Conservation (phyloP, 2,113 vertebrate genomes). For the Labrus mixtus region DNA sequence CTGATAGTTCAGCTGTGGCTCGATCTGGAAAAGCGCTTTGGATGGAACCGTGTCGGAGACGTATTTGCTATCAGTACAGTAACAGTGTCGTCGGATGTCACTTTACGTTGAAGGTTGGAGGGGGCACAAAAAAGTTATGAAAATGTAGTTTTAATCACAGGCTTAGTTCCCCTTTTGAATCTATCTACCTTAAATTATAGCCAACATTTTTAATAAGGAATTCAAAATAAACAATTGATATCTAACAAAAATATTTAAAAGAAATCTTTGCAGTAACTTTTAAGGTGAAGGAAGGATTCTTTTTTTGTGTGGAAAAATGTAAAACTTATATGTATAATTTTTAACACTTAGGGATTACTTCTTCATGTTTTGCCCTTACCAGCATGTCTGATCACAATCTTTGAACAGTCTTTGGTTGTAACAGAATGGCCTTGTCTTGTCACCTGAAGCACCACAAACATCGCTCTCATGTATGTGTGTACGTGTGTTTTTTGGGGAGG, state of each 20-base stretch:
- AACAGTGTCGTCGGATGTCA: constrained; percentile 19
- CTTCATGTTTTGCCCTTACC: constrained; percentile 26
- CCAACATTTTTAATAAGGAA: neutral
- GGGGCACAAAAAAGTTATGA: neutral
- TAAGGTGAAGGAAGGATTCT: neutral
- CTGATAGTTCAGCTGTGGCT: constrained; percentile 78
- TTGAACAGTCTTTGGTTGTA: constrained; percentile 73
- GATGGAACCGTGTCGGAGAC: constrained; percentile 45
- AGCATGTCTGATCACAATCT: constrained; percentile 42
- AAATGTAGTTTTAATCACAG: neutral
- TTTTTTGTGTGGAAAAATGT: neutral
- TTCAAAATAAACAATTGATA: neutral
- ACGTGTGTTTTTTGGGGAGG: constrained; percentile 10
- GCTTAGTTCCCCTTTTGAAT: neutral
- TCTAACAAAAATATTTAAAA: neutral
- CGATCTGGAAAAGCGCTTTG: constrained; percentile 62
- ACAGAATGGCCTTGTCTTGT: constrained; percentile 73
- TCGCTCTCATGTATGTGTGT: constrained; percentile 43
- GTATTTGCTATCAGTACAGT: constrained; percentile 36
- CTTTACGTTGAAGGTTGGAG: constrained; percentile 1
- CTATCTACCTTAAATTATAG: neutral
- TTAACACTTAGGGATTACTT: constrained; percentile 22
- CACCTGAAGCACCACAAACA: constrained; percentile 75
- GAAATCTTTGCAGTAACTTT: neutral
- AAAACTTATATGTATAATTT: neutral